These are phyloP conservation scores for Triops cancriformis DNA, from an alignment of 1,140 invertebrate species.

Conservation along the genomic window DNA sequence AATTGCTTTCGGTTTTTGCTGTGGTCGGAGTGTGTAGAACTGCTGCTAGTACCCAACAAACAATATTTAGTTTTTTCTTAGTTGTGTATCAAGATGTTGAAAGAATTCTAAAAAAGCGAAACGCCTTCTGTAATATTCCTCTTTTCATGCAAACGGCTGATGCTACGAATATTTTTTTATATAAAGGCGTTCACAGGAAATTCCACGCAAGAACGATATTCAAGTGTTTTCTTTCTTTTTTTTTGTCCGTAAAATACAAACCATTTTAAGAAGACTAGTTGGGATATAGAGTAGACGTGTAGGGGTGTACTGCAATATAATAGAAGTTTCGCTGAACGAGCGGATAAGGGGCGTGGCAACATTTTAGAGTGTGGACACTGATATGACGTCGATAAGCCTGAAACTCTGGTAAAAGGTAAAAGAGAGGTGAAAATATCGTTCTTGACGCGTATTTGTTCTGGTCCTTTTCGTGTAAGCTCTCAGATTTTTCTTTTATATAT, in stretches of 20 bases:
- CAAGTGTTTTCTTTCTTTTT: neutral
- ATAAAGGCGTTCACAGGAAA: neutral
- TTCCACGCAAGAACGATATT: neutral
- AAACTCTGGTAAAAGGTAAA: neutral
- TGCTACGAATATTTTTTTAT: no score
- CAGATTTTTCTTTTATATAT: neutral
- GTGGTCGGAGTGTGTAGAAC: conserved; percentile 9
- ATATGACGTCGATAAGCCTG: neutral
- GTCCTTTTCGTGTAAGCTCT: neutral
- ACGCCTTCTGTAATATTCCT: no score
- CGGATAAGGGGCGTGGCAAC: neutral
- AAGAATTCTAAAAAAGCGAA: neutral
- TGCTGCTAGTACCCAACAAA: neutral
- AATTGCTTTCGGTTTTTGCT: conserved; percentile 5
- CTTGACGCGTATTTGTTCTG: neutral
- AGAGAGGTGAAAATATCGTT: neutral
- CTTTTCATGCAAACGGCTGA: no score
- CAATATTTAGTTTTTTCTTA: neutral
- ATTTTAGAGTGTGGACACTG: neutral
- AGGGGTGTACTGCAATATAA: no score
- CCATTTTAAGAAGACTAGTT: no score
- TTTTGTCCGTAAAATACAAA: neutral
- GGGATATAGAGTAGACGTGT: no score
- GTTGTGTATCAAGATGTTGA: neutral
- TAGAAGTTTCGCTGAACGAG: no score